A percentile compares a stretch with the other conserved stretches of the same genome.
These are phyloP conservation scores for Cryptophagus acutangulus DNA, from an alignment of 2,888 invertebrate genomes.

Conservation along the genomic window DNA sequence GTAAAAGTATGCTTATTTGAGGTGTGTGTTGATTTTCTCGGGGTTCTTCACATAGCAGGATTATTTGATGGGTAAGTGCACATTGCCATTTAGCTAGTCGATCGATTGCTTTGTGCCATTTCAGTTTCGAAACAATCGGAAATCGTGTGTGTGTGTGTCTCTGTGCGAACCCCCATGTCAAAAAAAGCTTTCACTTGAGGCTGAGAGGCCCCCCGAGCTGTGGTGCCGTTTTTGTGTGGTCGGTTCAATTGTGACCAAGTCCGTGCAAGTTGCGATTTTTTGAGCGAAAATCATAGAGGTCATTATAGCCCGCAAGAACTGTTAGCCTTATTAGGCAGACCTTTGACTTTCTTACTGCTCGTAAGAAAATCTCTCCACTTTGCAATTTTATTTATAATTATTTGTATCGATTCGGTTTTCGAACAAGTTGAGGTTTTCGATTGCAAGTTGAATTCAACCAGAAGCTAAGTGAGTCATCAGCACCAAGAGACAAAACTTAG, in stretches of 20 bases:
- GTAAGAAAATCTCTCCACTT: no score
- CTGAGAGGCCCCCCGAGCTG: no score
- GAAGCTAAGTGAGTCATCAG: no score
- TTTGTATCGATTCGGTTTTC: no score
- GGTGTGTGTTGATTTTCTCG: conserved; percentile 47
- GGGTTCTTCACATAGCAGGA: conserved; percentile 42
- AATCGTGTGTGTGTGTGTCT: conserved; percentile 27
- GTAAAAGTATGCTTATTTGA: conserved; percentile 50
- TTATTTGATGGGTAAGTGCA: conserved; percentile 48
- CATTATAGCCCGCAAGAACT: conserved; percentile 39
- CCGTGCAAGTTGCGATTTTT: conserved; percentile 16
- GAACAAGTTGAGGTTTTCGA: no score
- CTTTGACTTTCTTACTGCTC: conserved; percentile 39
- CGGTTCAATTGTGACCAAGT: conserved; percentile 7
- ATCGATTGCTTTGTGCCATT: conserved; percentile 19
- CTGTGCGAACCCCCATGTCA: conserved; percentile 34
- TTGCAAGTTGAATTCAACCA: no score
- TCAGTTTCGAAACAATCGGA: conserved; percentile 22
- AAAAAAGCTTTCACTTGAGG: conserved; percentile 36
- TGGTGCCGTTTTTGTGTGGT: neutral
- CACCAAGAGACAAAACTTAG: no score
- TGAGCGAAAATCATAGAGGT: conserved; percentile 37
- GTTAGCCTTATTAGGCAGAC: conserved; percentile 44
- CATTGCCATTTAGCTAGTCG: conserved; percentile 19
- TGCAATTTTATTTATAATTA: conserved; percentile 12